These are phyloP conservation scores for Cheirogaleus major DNA, from an alignment of 2,797 vertebrate species.

Conservation along the genomic window DNA sequence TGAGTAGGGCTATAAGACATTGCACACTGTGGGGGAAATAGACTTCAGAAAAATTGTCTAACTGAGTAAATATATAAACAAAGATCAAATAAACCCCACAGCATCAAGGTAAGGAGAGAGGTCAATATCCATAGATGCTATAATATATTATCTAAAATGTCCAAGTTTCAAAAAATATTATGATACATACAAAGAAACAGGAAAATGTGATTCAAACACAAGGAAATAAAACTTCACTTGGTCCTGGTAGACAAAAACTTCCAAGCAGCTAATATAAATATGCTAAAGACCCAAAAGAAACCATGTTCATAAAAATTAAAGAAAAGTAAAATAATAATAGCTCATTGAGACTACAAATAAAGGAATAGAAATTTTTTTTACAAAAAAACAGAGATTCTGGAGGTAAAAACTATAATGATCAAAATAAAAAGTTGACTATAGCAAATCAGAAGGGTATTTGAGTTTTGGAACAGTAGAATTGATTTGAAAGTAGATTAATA, in stretches of 20 bases:
- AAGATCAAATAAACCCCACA: neutral
- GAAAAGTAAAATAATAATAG: neutral
- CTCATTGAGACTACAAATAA: neutral
- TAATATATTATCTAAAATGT: neutral
- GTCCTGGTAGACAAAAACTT: neutral
- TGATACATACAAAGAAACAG: neutral
- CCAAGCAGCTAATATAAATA: neutral
- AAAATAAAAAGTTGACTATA: neutral
- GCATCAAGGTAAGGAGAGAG: neutral
- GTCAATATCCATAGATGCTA: neutral
- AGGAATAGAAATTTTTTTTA: neutral
- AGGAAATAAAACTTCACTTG: neutral
- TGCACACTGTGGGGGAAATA: neutral
- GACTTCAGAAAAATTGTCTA: neutral
- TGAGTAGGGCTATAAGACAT: neutral
- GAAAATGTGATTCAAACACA: neutral
- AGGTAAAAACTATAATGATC: neutral
- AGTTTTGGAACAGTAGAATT: neutral
- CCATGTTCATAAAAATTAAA: neutral
- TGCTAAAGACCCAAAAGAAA: neutral
- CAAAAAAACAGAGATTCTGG: neutral
- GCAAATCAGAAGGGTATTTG: neutral
- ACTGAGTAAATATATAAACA: neutral
- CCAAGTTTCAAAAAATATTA: neutral
- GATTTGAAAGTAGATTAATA: neutral